Base-by-base conservation (phyloP, 1,140 invertebrate genomes). In the Achatina immaculata region DNA sequence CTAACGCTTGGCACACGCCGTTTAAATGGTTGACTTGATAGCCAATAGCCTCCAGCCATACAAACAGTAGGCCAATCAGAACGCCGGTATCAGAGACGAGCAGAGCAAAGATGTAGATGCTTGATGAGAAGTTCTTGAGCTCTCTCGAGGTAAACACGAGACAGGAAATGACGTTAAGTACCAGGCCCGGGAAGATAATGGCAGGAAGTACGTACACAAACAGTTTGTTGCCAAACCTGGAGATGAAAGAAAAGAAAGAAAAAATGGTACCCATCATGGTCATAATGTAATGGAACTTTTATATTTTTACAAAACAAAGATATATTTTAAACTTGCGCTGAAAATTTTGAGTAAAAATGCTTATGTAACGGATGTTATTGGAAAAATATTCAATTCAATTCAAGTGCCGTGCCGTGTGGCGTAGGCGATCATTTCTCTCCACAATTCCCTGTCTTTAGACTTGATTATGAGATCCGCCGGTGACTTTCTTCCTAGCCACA, bases 1-100 rank as follows among this genome's bases (percentile, higher is more conserved):
- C 92, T 81, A 95, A 93, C n/a, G 94, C 89, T 83, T 95, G 94
- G 86, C 95, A 96, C 74, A 83, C 55, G 0, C 82, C 83, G 3
- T 82, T 69, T 34, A 34, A 34, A 45, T 86, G 82, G 45, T 82
- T 85, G 0, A 81, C 36, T 14, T 68, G 34, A 34, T 74, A 83
- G 42, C 81, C 83, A 1, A 84, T 73, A 1, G 80, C 81, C 75
- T 87, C 86, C 38, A 87, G 38, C 84, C 85, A 87, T 1, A 86
- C 83, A 34, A 84, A 77, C 3, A 84, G 81, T 0, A 87, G 78
- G 21, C 82, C 45, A 34, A 87, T 38, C 31, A 87, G 55, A 40
- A 86, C 73, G 0, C 84, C 84, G 3, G 85, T 83, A 55, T 87
- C 86, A 28, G 84, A 81, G 11, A 81, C 79, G 38, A 87, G 78